These are phyloP conservation scores for Pseudomyrmex pallidus DNA, from an alignment of 1,140 invertebrate species.

Conservation along the genomic window DNA sequence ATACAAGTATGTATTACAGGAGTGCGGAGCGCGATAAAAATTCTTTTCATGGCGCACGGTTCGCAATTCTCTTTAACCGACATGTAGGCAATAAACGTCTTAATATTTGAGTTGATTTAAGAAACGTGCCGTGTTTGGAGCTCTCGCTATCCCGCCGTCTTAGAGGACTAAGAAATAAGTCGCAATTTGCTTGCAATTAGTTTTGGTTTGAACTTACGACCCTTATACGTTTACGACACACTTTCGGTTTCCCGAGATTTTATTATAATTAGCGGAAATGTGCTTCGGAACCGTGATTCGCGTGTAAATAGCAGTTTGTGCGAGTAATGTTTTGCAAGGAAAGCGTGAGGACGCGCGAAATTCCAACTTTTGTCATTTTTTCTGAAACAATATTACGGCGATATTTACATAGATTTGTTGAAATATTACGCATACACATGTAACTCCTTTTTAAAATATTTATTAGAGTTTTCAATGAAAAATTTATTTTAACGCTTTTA, in stretches of 20 bases:
- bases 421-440: background rate
- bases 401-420: background rate
- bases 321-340: constrained; percentile 10
- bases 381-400: background rate
- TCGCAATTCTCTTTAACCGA: no score
- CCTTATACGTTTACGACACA: constrained; percentile 20
- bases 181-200: constrained; percentile 35
- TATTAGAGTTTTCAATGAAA: no score
- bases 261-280: constrained; percentile 47
- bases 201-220: constrained; percentile 39
- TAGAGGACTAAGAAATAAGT: constrained; percentile 17
- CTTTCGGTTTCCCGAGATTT: constrained; percentile 35
- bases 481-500: no score
- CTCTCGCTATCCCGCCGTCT: background rate
- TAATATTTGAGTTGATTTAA: constrained; percentile 1
- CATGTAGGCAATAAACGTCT: background rate
- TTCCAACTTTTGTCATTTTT: background rate
- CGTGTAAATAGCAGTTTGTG: constrained; percentile 7
- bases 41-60: background rate
- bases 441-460: no score
- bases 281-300: constrained; percentile 18
- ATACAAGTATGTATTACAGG: background rate
- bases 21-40: background rate
- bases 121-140: background rate
- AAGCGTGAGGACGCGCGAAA: background rate